A percentile compares a stretch with the other conserved stretches of the same genome.
Evolutionary conservation across 2,888 invertebrate genomes (phyloP).

Genomic region (Cosmorhoe ocellata): DNA sequence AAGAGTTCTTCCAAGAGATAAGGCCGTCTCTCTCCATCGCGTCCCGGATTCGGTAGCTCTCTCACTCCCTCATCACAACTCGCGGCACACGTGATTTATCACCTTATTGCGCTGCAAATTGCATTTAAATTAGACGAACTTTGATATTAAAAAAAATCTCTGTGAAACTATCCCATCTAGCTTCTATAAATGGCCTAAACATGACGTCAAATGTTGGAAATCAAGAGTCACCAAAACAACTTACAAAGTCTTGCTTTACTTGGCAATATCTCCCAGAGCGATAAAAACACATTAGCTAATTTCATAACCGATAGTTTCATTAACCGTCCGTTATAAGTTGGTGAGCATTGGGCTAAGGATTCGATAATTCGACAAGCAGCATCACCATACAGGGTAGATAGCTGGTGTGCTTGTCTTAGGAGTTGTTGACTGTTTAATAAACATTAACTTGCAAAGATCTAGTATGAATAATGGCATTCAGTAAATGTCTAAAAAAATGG

Average conservation of each 20-base stretch:
- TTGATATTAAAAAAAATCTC: too few species aligned
- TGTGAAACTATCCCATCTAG: too few species aligned
- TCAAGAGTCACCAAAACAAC: slow-evolving; percentile 19
- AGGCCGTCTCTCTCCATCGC: slow-evolving; percentile 41
- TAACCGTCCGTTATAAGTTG: neutral
- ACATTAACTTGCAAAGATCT: neutral
- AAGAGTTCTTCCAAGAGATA: slow-evolving; percentile 80
- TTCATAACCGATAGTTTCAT: too few species aligned
- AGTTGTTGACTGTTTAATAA: slow-evolving; percentile 11
- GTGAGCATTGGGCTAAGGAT: slow-evolving; percentile 1
- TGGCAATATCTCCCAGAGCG: too few species aligned
- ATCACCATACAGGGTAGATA: slow-evolving; percentile 27
- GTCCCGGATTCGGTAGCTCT: slow-evolving; percentile 54
- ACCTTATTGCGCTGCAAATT: slow-evolving; percentile 15
- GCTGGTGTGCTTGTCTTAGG: slow-evolving; percentile 10
- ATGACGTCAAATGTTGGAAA: slow-evolving; percentile 47
- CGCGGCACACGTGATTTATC: slow-evolving; percentile 24
- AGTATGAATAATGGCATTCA: neutral
- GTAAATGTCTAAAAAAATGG: neutral
- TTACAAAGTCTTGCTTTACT: too few species aligned
- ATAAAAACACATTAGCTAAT: too few species aligned
- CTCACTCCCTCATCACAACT: slow-evolving; percentile 40
- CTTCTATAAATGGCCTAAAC: slow-evolving; percentile 39
- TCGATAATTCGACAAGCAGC: slow-evolving; percentile 20
- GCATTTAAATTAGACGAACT: slow-evolving; percentile 1